These are phyloP conservation scores for Bos javanicus DNA, from an alignment of 2,113 vertebrate species.

Conservation along the genomic window DNA sequence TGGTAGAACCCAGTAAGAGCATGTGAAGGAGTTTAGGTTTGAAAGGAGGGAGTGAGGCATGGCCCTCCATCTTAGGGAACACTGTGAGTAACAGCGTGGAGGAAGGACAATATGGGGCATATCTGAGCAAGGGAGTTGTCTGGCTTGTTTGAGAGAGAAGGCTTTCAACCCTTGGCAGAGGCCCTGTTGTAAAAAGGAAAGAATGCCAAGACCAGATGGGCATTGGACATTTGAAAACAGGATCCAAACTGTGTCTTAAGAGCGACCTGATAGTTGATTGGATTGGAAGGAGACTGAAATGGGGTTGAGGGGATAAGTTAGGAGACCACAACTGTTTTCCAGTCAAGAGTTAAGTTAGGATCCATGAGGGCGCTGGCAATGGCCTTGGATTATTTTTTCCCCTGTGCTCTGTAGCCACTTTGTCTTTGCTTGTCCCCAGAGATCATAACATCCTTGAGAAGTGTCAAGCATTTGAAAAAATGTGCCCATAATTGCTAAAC, in stretches of 20 bases:
- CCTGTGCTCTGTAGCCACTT: neutral
- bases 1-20: neutral
- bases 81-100: neutral
- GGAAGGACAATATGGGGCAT: neutral
- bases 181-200: neutral
- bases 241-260: neutral
- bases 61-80: neutral
- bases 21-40: neutral
- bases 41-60: neutral
- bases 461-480: neutral
- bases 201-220: neutral
- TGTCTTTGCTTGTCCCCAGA: neutral
- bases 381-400: neutral
- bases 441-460: neutral
- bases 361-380: neutral
- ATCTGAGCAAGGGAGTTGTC: neutral
- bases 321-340: neutral
- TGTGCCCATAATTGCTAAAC: neutral
- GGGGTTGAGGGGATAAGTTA: neutral
- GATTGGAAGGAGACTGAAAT: neutral
- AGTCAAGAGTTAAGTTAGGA: neutral
- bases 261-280: neutral
- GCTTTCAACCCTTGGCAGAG: neutral
- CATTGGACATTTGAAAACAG: neutral
- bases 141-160: constrained; percentile 30